These are phyloP conservation scores for Piaya cayana DNA, from an alignment of 2,113 vertebrate species.

Conservation along the genomic window DNA sequence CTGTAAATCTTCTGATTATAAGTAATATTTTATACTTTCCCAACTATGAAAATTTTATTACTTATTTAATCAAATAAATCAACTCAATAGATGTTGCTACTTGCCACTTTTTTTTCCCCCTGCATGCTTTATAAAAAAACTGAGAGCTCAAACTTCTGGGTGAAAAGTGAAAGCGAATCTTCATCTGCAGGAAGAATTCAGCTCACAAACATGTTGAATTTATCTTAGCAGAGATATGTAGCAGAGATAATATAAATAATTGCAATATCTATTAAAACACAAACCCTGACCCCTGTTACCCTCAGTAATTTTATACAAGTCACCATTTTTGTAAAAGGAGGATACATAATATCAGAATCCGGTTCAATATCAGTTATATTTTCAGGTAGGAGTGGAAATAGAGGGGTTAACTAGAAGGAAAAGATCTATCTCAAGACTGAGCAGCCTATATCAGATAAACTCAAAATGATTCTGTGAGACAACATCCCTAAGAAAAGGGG, in stretches of 20 bases:
- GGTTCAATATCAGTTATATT: not conserved
- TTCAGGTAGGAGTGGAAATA: not conserved
- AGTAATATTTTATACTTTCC: slow-evolving; percentile 49
- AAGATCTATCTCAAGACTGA: not conserved
- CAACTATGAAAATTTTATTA: slow-evolving; percentile 46
- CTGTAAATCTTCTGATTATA: not conserved
- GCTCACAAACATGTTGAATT: not conserved
- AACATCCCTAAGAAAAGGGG: not conserved
- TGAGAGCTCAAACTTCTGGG: not conserved
- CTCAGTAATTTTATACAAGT: not conserved
- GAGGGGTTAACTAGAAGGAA: not conserved
- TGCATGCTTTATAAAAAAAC: not conserved
- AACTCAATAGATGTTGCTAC: not conserved
- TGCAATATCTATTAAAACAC: not conserved
- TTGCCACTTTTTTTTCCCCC: slow-evolving; percentile 7
- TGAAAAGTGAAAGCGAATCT: not conserved
- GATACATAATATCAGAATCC: not conserved
- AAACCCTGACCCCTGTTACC: not conserved
- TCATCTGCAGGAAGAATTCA: not conserved
- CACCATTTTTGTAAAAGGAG: not conserved
- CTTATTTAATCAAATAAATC: slow-evolving; percentile 54
- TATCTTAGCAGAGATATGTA: not conserved
- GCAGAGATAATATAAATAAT: not conserved
- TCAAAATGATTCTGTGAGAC: not conserved
- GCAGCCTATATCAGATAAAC: not conserved